Evolutionary conservation across 2,888 invertebrate genomes (phyloP).

Genomic region (Biston betularia): DNA sequence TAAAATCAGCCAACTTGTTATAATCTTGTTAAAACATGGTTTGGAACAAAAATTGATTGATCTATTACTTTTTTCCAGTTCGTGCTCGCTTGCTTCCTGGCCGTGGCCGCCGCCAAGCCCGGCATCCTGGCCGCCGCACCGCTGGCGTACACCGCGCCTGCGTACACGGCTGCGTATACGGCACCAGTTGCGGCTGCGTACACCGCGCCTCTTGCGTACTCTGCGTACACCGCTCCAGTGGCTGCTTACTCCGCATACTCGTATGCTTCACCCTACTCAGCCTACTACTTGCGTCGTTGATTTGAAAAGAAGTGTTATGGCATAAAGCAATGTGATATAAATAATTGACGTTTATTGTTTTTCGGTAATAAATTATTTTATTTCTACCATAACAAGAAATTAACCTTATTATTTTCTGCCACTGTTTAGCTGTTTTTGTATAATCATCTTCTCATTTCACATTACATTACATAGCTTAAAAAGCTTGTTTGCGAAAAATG

Average conservation of each 20-base stretch:
- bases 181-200: slow-evolving; percentile 56
- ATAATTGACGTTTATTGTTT: slow-evolving; percentile 10
- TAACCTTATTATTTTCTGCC: not conserved
- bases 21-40: too few relatives aligned
- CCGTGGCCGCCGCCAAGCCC: slow-evolving; percentile 69
- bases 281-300: slow-evolving; percentile 57
- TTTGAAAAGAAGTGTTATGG: slow-evolving; percentile 13
- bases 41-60: not conserved
- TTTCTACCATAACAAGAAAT: slow-evolving; percentile 12
- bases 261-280: slow-evolving; percentile 58
- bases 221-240: slow-evolving; percentile 56
- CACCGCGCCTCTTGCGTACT: slow-evolving; percentile 56
- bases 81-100: slow-evolving; percentile 69
- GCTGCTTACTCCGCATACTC: slow-evolving; percentile 57
- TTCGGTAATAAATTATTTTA: slow-evolving; percentile 24
- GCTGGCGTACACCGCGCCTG: slow-evolving; percentile 46
- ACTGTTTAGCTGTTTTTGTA: too few relatives aligned
- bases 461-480: too few relatives aligned
- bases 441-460: too few relatives aligned
- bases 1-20: too few relatives aligned
- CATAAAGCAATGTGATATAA: slow-evolving; percentile 15
- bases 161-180: slow-evolving; percentile 56
- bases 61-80: slow-evolving; percentile 55
- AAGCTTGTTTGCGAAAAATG: too few relatives aligned
- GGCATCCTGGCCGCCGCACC: slow-evolving; percentile 51